Evolutionary conservation across 2,888 invertebrate species (phyloP).

Genomic region (Tribolium freemani): DNA sequence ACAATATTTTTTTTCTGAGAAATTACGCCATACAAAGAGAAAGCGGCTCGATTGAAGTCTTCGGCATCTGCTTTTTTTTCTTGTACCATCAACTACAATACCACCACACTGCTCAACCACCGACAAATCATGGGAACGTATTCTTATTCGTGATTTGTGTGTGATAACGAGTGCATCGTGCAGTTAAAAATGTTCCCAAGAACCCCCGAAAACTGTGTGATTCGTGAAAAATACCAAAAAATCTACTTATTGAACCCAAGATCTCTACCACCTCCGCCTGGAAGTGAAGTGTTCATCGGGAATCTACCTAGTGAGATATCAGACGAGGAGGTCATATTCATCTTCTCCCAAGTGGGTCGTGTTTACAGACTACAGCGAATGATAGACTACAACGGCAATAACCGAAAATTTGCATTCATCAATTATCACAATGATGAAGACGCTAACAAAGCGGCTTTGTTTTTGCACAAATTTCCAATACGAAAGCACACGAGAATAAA

Average conservation of each 20-base stretch:
- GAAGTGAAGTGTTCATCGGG: slow-evolving; percentile 84
- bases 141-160: no score
- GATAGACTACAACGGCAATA: slow-evolving; percentile 84
- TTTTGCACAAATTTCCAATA: slow-evolving; percentile 78
- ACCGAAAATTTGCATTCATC: slow-evolving; percentile 80
- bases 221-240: slow-evolving; percentile 69
- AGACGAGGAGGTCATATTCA: slow-evolving; percentile 82
- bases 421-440: slow-evolving; percentile 71
- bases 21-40: no score
- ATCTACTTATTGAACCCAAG: slow-evolving; percentile 79
- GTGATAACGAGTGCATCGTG: no score
- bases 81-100: no score
- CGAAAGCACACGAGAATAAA: slow-evolving; percentile 70
- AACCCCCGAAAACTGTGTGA: no score
- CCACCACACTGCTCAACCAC: no score
- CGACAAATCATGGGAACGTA: no score
- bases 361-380: slow-evolving; percentile 84
- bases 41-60: no score
- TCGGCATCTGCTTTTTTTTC: no score
- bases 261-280: slow-evolving; percentile 68
- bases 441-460: slow-evolving; percentile 75
- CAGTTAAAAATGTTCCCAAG: no score
- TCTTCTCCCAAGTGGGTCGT: slow-evolving; percentile 76
- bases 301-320: slow-evolving; percentile 82
- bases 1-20: no score